Evolutionary conservation across 2,113 vertebrate species (phyloP).

Genomic region (Aptenodytes patagonicus): DNA sequence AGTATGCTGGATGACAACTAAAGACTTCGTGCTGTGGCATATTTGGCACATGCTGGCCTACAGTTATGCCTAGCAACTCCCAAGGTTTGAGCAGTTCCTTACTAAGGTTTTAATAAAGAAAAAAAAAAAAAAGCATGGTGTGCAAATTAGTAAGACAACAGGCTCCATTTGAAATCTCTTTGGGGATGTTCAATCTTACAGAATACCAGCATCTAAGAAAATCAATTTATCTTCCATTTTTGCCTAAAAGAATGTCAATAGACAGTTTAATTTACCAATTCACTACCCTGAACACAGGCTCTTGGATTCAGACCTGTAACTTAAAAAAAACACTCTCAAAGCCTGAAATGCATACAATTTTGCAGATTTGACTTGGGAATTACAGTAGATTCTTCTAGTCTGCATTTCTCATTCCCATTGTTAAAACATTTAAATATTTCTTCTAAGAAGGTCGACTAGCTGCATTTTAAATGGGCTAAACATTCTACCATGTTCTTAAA

Average conservation of each 20-base stretch:
- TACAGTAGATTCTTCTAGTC: background rate
- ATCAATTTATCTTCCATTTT: slow-evolving; percentile 8
- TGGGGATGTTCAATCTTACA: background rate
- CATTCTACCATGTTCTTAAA: background rate
- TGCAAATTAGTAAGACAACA: slow-evolving; percentile 18
- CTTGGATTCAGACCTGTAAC: background rate
- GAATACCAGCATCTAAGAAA: background rate
- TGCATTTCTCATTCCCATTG: background rate
- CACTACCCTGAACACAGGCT: background rate
- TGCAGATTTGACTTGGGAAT: background rate
- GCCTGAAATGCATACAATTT: background rate
- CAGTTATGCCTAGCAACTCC: slow-evolving; percentile 1
- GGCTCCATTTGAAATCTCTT: slow-evolving; percentile 9
- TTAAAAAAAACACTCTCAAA: background rate
- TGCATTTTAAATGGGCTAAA: background rate
- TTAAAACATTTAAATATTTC: background rate
- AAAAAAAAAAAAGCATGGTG: background rate
- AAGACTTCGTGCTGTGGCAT: slow-evolving; percentile 31
- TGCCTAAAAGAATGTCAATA: background rate
- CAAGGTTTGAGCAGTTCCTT: background rate
- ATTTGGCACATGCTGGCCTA: slow-evolving; percentile 40
- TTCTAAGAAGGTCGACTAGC: background rate
- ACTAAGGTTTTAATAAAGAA: slow-evolving; percentile 8
- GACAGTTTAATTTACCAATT: slow-evolving; percentile 4
- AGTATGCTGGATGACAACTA: slow-evolving; percentile 29